These are phyloP conservation scores for Exocentrus adspersus DNA, from an alignment of 2,888 invertebrate species.

Conservation along the genomic window DNA sequence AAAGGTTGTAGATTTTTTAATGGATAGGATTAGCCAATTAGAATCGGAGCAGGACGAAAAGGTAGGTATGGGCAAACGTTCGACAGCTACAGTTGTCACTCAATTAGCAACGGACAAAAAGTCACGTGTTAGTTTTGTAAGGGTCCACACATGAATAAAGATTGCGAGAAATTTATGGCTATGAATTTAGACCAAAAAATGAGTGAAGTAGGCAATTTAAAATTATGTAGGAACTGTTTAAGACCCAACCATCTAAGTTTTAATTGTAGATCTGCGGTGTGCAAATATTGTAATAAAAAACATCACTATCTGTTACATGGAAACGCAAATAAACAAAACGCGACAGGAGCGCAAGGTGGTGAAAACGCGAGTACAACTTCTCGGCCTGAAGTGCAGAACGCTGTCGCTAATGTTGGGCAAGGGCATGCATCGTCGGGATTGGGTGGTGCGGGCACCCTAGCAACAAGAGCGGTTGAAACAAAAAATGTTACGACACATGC, in stretches of 20 bases:
- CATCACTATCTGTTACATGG: slow-evolving; percentile 14
- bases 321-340: not conserved
- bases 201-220: slow-evolving; percentile 15
- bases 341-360: too few relatives aligned
- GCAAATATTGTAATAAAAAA: slow-evolving; percentile 23
- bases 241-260: slow-evolving; percentile 24
- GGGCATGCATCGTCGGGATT: too few relatives aligned
- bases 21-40: not conserved
- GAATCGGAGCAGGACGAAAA: not conserved
- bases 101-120: not conserved
- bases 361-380: too few relatives aligned
- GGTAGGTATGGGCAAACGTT: not conserved
- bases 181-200: not conserved
- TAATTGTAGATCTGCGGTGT: slow-evolving; percentile 20
- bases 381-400: too few relatives aligned
- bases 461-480: too few relatives aligned
- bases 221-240: slow-evolving; percentile 29
- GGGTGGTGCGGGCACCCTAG: too few relatives aligned
- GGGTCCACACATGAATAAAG: not conserved
- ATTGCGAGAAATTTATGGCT: not conserved
- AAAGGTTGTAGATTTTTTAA: not conserved
- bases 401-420: too few relatives aligned
- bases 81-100: not conserved
- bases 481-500: not conserved
- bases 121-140: not conserved